phyloP scores from a whole-genome alignment of 2,888 invertebrate genomes.

The Allacma fusca region DNA sequence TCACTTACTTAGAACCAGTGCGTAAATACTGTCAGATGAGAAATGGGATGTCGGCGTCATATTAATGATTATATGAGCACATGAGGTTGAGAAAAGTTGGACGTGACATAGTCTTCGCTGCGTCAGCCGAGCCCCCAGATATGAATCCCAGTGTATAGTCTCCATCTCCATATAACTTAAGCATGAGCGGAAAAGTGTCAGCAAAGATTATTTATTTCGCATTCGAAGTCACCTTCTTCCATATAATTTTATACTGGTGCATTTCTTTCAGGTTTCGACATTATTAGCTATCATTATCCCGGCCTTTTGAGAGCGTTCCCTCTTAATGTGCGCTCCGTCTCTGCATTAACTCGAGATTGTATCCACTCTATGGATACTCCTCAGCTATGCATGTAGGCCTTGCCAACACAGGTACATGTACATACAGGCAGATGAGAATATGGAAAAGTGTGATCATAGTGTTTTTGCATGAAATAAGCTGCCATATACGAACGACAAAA shows the following conservation, averaged over 20 bases:
- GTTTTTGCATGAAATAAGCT: too few relatives aligned
- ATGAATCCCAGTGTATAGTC: background rate
- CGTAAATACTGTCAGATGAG: slow-evolving; percentile 10
- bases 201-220: slow-evolving; percentile 5
- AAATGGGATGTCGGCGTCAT: slow-evolving; percentile 19
- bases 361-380: too few relatives aligned
- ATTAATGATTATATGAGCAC: slow-evolving; percentile 19
- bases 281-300: slow-evolving; percentile 18
- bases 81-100: slow-evolving; percentile 23
- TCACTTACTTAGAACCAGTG: background rate
- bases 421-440: too few relatives aligned
- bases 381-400: too few relatives aligned
- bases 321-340: background rate
- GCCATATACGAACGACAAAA: too few relatives aligned
- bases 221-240: slow-evolving; percentile 20
- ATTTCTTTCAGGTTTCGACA: slow-evolving; percentile 9
- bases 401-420: too few relatives aligned
- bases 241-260: slow-evolving; percentile 2
- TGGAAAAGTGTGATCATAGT: too few relatives aligned
- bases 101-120: slow-evolving; percentile 11
- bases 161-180: background rate
- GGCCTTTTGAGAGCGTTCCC: background rate
- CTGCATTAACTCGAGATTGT: too few relatives aligned
- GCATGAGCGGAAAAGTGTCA: slow-evolving; percentile 22
- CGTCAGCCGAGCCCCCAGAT: background rate